A percentile compares a stretch with the other conserved stretches of the same genome.
Evolutionary conservation across 2,888 invertebrate species (phyloP).

Genomic region (Sipha maydis): DNA sequence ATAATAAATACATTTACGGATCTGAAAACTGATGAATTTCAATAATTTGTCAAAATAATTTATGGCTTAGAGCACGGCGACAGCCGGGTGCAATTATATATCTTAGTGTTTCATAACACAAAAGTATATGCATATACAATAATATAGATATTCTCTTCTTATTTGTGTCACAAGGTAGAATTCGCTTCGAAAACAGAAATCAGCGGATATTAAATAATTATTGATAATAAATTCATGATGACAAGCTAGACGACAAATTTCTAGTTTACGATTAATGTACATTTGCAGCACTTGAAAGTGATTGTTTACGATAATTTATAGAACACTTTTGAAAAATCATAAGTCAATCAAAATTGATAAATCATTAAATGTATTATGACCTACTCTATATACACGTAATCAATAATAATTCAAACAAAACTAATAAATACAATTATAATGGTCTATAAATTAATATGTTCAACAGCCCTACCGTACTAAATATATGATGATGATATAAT

Average conservation of each 20-base stretch:
- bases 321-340: too few relatives aligned
- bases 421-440: too few relatives aligned
- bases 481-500: too few relatives aligned
- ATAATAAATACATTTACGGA: constrained; percentile 37
- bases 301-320: too few relatives aligned
- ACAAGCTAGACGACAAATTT: too few relatives aligned
- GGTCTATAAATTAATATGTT: too few relatives aligned
- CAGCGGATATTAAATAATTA: background rate
- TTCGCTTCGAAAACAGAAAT: background rate
- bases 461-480: too few relatives aligned
- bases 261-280: background rate
- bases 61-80: background rate
- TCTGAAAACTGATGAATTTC: background rate
- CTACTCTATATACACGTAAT: too few relatives aligned
- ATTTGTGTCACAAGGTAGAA: constrained; percentile 43
- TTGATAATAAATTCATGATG: background rate
- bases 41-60: constrained; percentile 46
- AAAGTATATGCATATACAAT: background rate
- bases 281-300: background rate
- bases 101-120: background rate
- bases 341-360: too few relatives aligned
- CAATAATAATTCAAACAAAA: too few relatives aligned
- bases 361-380: too few relatives aligned
- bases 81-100: background rate
- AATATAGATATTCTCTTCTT: background rate